A percentile compares a stretch with the other conserved stretches of the same genome.
These are phyloP conservation scores for Rhynchopsitta pachyrhyncha DNA, from an alignment of 2,113 vertebrate species.

Conservation along the genomic window DNA sequence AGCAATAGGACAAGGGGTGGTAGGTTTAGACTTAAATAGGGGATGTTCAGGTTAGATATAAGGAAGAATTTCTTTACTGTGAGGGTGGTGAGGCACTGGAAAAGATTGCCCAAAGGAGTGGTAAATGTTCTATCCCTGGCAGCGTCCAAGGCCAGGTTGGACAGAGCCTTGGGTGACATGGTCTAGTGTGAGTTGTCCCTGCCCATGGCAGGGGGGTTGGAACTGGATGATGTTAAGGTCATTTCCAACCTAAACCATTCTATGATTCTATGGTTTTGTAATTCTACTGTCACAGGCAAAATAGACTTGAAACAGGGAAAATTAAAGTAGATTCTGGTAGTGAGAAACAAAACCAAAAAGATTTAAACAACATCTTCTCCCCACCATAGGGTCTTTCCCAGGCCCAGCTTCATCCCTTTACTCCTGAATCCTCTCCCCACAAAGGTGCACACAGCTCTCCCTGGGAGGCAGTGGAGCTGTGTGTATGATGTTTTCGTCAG, in stretches of 20 bases:
- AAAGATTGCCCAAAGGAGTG: not conserved
- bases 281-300: not conserved
- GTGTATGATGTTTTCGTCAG: not conserved
- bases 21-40: not conserved
- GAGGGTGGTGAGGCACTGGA: not conserved
- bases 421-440: rapidly evolving
- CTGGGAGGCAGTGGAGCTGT: not conserved
- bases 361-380: not conserved
- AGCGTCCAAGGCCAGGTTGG: not conserved
- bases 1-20: not conserved
- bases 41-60: not conserved
- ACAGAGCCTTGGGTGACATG: not conserved
- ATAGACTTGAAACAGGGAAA: not conserved
- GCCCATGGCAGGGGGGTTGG: too few relatives aligned
- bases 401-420: rapidly evolving
- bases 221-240: too few relatives aligned
- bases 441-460: not conserved
- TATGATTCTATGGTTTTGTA: not conserved
- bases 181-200: not conserved
- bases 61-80: not conserved
- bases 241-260: too few relatives aligned
- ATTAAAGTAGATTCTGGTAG: not conserved
- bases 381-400: not conserved
- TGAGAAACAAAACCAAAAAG: not conserved
- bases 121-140: not conserved